A percentile compares a stretch with the other conserved stretches of the same genome.
Evolutionary conservation across 2,797 vertebrate species (phyloP).

Genomic region (Delichon dasypus): DNA sequence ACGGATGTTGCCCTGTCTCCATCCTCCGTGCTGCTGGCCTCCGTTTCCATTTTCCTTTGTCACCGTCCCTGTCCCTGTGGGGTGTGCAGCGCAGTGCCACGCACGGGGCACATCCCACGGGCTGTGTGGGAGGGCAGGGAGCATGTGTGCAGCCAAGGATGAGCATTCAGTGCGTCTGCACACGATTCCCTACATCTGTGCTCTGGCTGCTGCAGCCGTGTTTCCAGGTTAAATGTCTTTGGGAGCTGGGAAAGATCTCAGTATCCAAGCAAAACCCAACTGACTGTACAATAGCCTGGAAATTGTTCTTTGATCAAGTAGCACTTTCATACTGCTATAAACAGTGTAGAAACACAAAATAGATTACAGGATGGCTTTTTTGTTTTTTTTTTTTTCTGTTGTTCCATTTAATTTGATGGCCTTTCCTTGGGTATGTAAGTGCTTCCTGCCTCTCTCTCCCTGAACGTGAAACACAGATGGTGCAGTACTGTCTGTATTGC

Average conservation of each 20-base stretch:
- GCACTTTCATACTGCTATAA: neutral
- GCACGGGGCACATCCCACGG: neutral
- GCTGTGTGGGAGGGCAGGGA: neutral
- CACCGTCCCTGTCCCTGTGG: neutral
- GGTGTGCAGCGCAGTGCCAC: neutral
- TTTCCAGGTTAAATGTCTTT: neutral
- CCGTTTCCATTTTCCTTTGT: neutral
- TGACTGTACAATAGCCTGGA: neutral
- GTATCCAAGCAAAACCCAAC: neutral
- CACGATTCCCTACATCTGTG: neutral
- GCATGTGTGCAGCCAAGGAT: rapidly evolving
- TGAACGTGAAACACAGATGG: neutral
- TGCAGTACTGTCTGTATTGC: neutral
- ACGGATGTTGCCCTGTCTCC: neutral
- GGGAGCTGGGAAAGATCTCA: neutral
- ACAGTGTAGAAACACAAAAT: neutral
- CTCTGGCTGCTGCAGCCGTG: neutral
- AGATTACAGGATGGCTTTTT: neutral
- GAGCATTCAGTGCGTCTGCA: neutral
- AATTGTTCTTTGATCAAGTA: neutral
- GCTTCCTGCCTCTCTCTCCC: neutral
- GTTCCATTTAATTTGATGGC: neutral
- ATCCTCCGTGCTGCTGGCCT: neutral
- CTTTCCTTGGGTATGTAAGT: neutral
- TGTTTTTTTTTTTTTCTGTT: neutral